Evolutionary conservation across 2,888 invertebrate species (phyloP).

Genomic region (Orchesellides sinensis): DNA sequence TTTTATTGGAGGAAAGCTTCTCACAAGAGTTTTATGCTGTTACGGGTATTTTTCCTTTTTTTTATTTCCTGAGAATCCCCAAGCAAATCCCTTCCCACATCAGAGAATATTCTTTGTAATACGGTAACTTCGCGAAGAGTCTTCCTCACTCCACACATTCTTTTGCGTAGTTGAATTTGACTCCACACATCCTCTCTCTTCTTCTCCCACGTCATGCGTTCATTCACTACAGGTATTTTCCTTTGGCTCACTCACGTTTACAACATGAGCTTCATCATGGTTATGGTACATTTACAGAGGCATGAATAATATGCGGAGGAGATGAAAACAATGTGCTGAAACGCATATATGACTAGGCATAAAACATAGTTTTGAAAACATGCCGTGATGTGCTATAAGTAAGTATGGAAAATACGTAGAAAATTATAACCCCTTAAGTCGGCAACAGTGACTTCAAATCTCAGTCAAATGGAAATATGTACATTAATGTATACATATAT

Average conservation of each 20-base stretch:
- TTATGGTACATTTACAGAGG: background rate
- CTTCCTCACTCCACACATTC: too few relatives aligned
- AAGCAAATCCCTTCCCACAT: conserved; percentile 34
- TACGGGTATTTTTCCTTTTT: conserved; percentile 46
- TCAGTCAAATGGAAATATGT: background rate
- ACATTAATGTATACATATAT: too few relatives aligned
- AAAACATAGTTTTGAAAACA: background rate
- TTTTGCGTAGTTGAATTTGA: background rate
- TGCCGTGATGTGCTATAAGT: background rate
- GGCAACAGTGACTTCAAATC: background rate
- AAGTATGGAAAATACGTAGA: too few relatives aligned
- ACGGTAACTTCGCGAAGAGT: too few relatives aligned
- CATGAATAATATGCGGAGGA: background rate
- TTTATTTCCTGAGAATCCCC: conserved; percentile 50
- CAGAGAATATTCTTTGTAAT: too few relatives aligned
- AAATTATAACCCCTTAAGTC: too few relatives aligned
- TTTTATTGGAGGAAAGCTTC: background rate
- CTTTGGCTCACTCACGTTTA: background rate
- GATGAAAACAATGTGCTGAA: conserved; percentile 13
- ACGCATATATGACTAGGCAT: background rate
- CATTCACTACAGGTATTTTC: background rate
- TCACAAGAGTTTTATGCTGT: conserved; percentile 21
- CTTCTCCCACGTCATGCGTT: background rate
- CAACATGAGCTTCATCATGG: background rate
- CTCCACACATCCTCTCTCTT: background rate